Percentiles rank a stretch among this genome's conserved stretches.
Evolutionary conservation across 2,113 vertebrate genomes (phyloP).

Genomic region (Eudyptes chrysolophus): DNA sequence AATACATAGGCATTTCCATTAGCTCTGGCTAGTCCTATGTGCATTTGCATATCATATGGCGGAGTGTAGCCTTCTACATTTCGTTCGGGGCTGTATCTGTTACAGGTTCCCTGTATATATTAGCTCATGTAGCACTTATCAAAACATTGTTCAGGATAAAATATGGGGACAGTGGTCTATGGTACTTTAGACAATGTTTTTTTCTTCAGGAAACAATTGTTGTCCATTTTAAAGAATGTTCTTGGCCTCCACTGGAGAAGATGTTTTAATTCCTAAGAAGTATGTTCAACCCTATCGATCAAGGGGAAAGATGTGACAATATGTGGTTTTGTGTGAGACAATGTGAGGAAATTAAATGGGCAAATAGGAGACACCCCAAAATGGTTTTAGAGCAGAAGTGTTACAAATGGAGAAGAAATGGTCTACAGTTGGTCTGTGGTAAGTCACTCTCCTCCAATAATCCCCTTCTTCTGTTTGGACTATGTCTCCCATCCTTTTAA

Average conservation of each 20-base stretch:
- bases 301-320: background rate
- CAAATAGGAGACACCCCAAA: background rate
- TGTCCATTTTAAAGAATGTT: background rate
- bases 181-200: background rate
- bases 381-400: background rate
- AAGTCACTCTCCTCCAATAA: background rate
- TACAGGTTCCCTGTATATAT: background rate
- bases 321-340: background rate
- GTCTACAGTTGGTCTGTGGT: background rate
- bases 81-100: background rate
- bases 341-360: background rate
- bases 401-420: background rate
- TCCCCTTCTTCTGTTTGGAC: background rate
- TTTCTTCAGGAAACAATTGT: background rate
- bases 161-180: background rate
- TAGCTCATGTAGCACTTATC: background rate
- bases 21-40: background rate
- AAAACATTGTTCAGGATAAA: background rate
- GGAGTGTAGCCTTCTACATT: background rate
- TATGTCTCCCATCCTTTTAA: background rate
- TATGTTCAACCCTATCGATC: background rate
- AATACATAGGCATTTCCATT: background rate
- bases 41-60: accelerated
- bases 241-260: background rate
- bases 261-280: background rate